Base-by-base conservation (phyloP, 2,888 invertebrate genomes). In the Rhamnusium bicolor region DNA sequence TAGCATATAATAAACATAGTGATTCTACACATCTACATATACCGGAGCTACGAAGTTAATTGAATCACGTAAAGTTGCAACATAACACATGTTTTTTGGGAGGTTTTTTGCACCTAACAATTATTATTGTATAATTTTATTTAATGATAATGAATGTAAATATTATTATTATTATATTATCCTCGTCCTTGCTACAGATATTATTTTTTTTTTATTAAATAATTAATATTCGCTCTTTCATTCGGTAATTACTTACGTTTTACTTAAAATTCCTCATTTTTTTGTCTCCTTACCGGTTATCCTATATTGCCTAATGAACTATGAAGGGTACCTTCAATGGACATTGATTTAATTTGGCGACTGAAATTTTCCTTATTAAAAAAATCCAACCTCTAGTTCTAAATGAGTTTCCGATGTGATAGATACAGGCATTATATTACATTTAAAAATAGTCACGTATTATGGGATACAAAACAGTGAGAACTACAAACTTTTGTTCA, bases 111-210 rank as follows among this genome's bases (percentile, higher is more conserved):
- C 19, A 2, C 14, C 16, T n/a, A 29, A 47, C 8, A 7, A 32
- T 54, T 66, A 53, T 66, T 61, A 40, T 40, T 65, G 21, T 65
- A 53, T 65, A 21, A 51, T 51, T n/a, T 19, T 46, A 56, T 24
- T 56, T 54, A 54, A 54, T 53, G 18, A 18, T 40, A 66, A 66
- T 67, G 54, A 40, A 46, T 18, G 65, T 32, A 32, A n/a, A 53
- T 65, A 51, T 40, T 19, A 40, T 56, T 67, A 24, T 24, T 24
- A 24, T n/a, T n/a, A n/a, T n/a, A n/a, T n/a, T n/a, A 56, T 67
- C 56, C 40, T 29, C 67, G 67, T 40, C 67, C 67, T 67, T 67
- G 67, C 56, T 67, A 56, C 56, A 46, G n/a, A 66, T 32, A 21
- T 65, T 67, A 67, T 56, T 67, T 67, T 67, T n/a, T n/a, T 61